Percentiles rank a stretch among this genome's conserved stretches.
These are phyloP conservation scores for Rhinichthys osculus DNA, from an alignment of 2,797 vertebrate species.

Conservation along the genomic window DNA sequence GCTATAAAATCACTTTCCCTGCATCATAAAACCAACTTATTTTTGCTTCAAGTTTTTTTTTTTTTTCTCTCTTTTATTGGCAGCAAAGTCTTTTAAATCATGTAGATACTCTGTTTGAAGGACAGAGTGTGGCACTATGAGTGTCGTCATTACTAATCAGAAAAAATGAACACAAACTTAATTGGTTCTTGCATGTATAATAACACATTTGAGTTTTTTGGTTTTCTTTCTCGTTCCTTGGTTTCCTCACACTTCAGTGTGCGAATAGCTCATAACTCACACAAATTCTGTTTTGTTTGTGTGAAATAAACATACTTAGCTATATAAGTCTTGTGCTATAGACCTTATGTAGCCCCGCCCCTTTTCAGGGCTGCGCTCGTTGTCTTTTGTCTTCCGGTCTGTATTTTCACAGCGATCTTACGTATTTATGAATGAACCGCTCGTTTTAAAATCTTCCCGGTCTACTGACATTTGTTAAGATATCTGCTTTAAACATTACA, in stretches of 20 bases:
- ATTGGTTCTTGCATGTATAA: neutral
- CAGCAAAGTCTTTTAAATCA: neutral
- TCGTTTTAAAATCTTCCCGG: too few relatives aligned
- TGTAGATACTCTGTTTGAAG: neutral
- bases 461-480: too few relatives aligned
- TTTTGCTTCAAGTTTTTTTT: neutral
- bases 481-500: too few relatives aligned
- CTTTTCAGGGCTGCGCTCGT: too few relatives aligned
- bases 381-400: too few relatives aligned
- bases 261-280: conserved; percentile 41
- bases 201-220: neutral
- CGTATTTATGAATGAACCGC: too few relatives aligned
- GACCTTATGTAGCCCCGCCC: too few relatives aligned
- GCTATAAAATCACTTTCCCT: neutral
- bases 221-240: conserved; percentile 25
- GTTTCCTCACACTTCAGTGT: conserved; percentile 22
- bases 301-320: neutral
- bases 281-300: neutral
- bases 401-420: too few relatives aligned
- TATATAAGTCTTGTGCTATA: neutral
- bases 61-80: neutral
- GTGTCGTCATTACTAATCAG: neutral
- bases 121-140: neutral
- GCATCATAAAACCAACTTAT: neutral
- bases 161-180: neutral